Evolutionary conservation across 2,113 vertebrate genomes (phyloP), one percentile per base, ranked within the genome.

Genomic region (Phalacrocorax aristotelis): DNA sequence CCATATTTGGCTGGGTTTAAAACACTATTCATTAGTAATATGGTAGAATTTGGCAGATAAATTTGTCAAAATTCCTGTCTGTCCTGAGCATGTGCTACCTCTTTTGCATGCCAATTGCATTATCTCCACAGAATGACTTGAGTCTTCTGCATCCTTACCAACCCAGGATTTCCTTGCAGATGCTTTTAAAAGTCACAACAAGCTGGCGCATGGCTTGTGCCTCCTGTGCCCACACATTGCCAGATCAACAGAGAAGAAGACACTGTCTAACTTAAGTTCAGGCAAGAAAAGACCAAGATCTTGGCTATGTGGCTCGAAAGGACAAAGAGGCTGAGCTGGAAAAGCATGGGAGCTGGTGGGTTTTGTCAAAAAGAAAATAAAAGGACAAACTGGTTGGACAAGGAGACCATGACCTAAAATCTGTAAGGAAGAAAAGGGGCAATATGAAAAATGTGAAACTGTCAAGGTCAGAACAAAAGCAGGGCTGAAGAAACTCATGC

Each of bases 1-100:
- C 96, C 94, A 58, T 94, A 96, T 95, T 96, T 96, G 94, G 61
- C 94, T 76, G 74, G 36, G 9, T 89, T 95, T 87, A 70, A 94
- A 94, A 81, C 25, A 32, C 40, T 85, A 21, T 87, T 96, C 74
- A 66, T 94, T 85, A 95, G 81, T 77, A 96, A 82, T 94, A 83
- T 72, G 51, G 83, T 89, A 79, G 89, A 89, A 29, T 70, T 91
- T 91, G 93, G 93, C 89, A 93, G 58, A 89, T 55, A 66, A 87
- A 58, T 89, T 52, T 70, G 51, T 89, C 69, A 92, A 49, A 90
- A 91, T 72, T 91, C 80, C 93, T 94, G 57, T 93, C 89, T 92
- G 46, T 84, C 58, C 66, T 80, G 66, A 95, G 54, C 49, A 74
- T 85, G 58, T 89, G 49, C 61, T 89, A 72, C 48, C 18, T 94